phyloP scores from a whole-genome alignment of 2,113 vertebrate species.

The Pelobates fuscus region DNA sequence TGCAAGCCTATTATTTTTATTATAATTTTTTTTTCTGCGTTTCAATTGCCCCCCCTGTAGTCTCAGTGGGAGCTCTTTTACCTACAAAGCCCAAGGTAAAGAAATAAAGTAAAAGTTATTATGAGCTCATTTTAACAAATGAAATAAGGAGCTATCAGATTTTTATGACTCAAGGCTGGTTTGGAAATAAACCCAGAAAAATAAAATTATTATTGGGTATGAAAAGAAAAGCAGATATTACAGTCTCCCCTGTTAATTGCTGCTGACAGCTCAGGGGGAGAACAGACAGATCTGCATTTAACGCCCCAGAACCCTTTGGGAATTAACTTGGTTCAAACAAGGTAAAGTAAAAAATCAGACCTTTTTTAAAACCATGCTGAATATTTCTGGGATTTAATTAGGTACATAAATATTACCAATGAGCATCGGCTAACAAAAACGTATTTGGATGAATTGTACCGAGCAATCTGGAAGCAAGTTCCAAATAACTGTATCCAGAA shows the following conservation, averaged over 20 bases:
- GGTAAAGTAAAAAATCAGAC: neutral
- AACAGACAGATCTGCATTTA: neutral
- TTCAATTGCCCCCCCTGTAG: neutral
- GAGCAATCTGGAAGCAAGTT: neutral
- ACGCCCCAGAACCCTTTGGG: neutral
- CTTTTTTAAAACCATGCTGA: neutral
- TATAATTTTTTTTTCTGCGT: neutral
- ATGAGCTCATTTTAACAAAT: neutral
- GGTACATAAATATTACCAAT: neutral
- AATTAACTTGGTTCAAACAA: neutral
- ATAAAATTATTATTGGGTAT: neutral
- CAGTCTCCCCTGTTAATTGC: neutral
- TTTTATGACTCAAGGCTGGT: slow-evolving; percentile 10
- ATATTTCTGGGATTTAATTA: neutral
- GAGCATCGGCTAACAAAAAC: neutral
- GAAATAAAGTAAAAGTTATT: slow-evolving; percentile 8
- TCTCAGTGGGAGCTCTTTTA: neutral
- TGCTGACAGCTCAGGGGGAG: neutral
- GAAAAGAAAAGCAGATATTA: neutral
- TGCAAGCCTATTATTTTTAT: neutral
- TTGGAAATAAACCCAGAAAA: neutral
- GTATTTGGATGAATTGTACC: neutral
- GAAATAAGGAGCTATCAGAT: neutral
- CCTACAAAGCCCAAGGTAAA: neutral
- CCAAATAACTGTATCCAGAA: neutral